Evolutionary conservation across 1,140 invertebrate species (phyloP), one percentile per base, ranked within the genome.

Genomic region (Hyposmocoma kahamanoa): DNA sequence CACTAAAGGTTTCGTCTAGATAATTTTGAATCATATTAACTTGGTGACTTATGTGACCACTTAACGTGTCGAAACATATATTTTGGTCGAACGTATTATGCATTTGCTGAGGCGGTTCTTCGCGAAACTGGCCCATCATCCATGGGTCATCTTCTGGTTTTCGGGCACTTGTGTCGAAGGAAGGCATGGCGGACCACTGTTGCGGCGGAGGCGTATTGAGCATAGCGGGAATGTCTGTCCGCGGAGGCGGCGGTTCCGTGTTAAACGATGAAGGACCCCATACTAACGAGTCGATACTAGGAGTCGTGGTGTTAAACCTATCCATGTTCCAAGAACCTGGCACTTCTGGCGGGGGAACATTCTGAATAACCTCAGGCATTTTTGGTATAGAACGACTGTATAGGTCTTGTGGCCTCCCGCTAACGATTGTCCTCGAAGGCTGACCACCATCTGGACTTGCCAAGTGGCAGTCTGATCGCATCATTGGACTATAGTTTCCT

Each of bases 401-500:
- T 30, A 70, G 48, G 42, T 83, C 79, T 42, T 68, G 68, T 3
- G 56, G 48, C 19, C 72, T 47, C n/a, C 51, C 66, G n/a, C 42
- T 47, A 9, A 67, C 42, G 19, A 60, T 45, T 4, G 63, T 26
- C 22, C 73, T 54, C 4, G 61, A 53, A 9, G 65, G 26, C 11
- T 72, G 73, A 4, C 69, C 67, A n/a, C 67, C 56, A 32, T 80
- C 76, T 1, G 83, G 79, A 45, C 76, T 84, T 5, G 83, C 73
- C 30, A 82, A 58, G 28, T 75, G 77, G 34, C 67, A 74, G 38
- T 84, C 75, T 6, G 67, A 44, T 1, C 78, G 69, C 63, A 76
- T 67, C 76, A 84, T 74, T 1, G 84, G 84, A 49, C 83, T 86
- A 53, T 84, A 85, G 44, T 76, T 72, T 15, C 77, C 79, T 1